Evolutionary conservation across 2,888 invertebrate species (phyloP).

Genomic region (Hypercompe scribonia): DNA sequence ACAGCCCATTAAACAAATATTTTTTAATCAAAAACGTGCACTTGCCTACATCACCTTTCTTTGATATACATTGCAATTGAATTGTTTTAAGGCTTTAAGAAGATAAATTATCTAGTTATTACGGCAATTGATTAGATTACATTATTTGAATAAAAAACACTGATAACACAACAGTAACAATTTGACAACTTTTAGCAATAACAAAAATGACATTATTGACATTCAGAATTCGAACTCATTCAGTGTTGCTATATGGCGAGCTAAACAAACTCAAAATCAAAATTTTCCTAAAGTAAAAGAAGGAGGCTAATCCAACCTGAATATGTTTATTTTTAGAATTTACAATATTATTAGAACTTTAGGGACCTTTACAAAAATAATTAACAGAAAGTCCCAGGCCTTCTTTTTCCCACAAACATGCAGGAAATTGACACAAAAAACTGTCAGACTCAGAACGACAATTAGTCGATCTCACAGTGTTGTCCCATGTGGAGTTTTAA

Average conservation of each 20-base stretch:
- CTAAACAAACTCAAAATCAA: not conserved
- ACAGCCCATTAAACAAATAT: conserved; percentile 79
- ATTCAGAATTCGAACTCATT: not conserved
- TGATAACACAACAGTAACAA: not conserved
- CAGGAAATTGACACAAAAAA: too few relatives aligned
- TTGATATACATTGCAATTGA: conserved; percentile 54
- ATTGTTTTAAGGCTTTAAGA: conserved; percentile 20
- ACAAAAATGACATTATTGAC: conserved; percentile 14
- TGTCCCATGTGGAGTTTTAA: too few relatives aligned
- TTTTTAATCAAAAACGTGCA: conserved; percentile 36
- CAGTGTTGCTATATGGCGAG: not conserved
- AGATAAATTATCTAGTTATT: conserved; percentile 21
- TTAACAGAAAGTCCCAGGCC: too few relatives aligned
- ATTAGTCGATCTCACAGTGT: too few relatives aligned
- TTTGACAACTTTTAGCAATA: not conserved
- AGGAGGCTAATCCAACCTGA: too few relatives aligned
- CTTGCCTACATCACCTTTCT: conserved; percentile 58
- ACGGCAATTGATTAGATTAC: conserved; percentile 14
- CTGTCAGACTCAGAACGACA: too few relatives aligned
- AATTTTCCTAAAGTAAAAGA: too few relatives aligned
- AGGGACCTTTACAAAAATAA: too few relatives aligned
- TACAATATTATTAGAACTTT: too few relatives aligned
- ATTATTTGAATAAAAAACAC: conserved; percentile 1
- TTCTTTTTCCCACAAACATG: too few relatives aligned
- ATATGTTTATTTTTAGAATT: too few relatives aligned